Evolutionary conservation across 1,140 invertebrate species (phyloP), one percentile per base, ranked within the genome.

Genomic region (Eupeodes corollae): DNA sequence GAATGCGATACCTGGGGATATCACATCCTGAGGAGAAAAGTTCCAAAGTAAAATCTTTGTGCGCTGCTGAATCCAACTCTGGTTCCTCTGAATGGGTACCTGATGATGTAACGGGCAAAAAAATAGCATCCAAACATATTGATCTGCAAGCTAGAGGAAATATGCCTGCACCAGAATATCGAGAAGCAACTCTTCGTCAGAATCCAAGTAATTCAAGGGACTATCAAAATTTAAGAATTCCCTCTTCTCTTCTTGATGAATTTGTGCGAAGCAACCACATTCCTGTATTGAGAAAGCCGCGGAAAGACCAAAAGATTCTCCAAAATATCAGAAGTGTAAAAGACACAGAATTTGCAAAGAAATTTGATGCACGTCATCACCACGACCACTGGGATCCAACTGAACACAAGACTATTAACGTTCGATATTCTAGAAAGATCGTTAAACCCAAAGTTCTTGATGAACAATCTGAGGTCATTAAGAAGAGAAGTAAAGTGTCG

Each of bases 331-430:
- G 53, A 0, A 49, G 41, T 1, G 30, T 43, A 6, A 45, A 53
- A 8, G 58, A 57, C 32, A 52, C 53, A 0, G 51, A 53, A 0
- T 67, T 53, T 19, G 55, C 61, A 6, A 53, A 57, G 0, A 32
- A 52, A 0, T 54, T 67, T 0, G 59, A 64, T 43, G 57, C 59
- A 1, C 52, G 64, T 1, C 64, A 67, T 34, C 64, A 67, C 46
- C 63, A 67, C 30, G 63, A 64, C 30, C 64, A 67, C 38, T 59
- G 56, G 54, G 40, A 57, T 3, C 56, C 64, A 14, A 64, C 58
- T 0, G 58, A 67, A n/a, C 46, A 49, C n/a, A 64, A 63, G 16
- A 51, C 42, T 3, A 56, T 67, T 0, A 54, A 63, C 42, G 63
- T 67, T 1, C 59, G 61, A 10, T 67, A 67, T 42, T 58, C 66